Base-by-base conservation (phyloP, 2,797 vertebrate species). In the Schizothorax lantsangensis region DNA sequence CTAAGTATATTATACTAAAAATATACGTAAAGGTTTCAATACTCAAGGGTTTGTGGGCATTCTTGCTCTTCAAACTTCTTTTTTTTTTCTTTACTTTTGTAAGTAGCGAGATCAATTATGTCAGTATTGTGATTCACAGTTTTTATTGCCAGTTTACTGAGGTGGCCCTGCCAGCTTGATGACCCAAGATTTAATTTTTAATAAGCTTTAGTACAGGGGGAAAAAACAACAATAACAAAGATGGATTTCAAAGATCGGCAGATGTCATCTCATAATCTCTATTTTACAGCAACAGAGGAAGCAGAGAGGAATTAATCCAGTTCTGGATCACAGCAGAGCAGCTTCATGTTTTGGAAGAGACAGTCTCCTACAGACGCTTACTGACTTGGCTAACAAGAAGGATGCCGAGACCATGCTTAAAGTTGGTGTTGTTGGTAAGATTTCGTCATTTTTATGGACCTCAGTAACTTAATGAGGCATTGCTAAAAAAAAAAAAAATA, bases 381-480 rank as follows among this genome's bases (percentile, higher is more conserved):
- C 89, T 8, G 87, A 88, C 30, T 91, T 95, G 0, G 93, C 93
- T 79, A 91, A 84, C 4, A 91, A 84, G 7, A 91, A 21, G 0
- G 88, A 93, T 69, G 66, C 5, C 0, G 92, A 93, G 54, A 92
- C 90, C 85, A 81, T 91, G 33, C 95, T 99, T 86, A 96, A 92
- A 83, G 96, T 99, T 87, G 98, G 97, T 0, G 79, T 99, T 8
- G 95, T 98, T 62, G 98, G 98, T 99, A 92, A 95, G 97, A 3
- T 66, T 6, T 9, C 8, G 11, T 57, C 10, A 7, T 23, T 59
- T 23, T 8, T 10, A 23, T 74, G 40, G 4, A 45, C 38, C 17
- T 2, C 6, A 0, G 21, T 23, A 19, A 54, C 3, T 11, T 72
- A 21, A 57, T 21, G 17, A 54, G 6, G 52, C 14, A 30, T 47